Percentiles rank a stretch among this genome's conserved stretches.
Evolutionary conservation across 2,888 invertebrate species (phyloP).

Genomic region (Pediacus dermestoides): DNA sequence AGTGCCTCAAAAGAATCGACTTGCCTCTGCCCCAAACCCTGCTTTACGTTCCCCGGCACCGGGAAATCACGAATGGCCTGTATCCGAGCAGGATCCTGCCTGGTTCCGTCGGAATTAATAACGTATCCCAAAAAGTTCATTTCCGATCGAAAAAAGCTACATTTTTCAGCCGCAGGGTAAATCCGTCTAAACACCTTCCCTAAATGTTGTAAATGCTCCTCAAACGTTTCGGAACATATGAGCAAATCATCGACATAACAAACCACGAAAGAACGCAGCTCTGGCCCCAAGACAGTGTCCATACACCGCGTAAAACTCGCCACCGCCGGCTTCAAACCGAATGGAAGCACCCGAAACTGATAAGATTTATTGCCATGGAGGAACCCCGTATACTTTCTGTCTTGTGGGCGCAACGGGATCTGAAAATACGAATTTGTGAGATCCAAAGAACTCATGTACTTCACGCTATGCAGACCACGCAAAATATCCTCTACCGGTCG

Average conservation of each 20-base stretch:
- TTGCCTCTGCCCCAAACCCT: slow-evolving; percentile 3
- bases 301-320: slow-evolving; percentile 4
- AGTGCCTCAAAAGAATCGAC: slow-evolving; percentile 1
- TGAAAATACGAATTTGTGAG: slow-evolving; percentile 1
- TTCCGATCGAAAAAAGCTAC: too few relatives aligned
- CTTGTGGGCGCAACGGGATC: slow-evolving; percentile 4
- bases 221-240: background rate
- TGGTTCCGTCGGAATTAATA: too few relatives aligned
- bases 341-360: slow-evolving; percentile 6
- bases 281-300: slow-evolving; percentile 6
- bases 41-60: background rate
- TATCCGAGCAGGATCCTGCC: too few relatives aligned
- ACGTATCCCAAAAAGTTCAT: too few relatives aligned
- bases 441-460: slow-evolving; percentile 3
- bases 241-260: slow-evolving; percentile 6
- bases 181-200: too few relatives aligned
- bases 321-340: slow-evolving; percentile 5
- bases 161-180: too few relatives aligned
- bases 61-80: slow-evolving; percentile 5
- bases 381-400: background rate
- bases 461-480: background rate
- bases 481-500: background rate
- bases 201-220: background rate
- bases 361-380: background rate
- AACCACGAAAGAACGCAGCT: background rate